A percentile compares a stretch with the other conserved stretches of the same genome.
Conservation (phyloP, 2,113 vertebrate species). For the Prionailurus viverrinus region DNA sequence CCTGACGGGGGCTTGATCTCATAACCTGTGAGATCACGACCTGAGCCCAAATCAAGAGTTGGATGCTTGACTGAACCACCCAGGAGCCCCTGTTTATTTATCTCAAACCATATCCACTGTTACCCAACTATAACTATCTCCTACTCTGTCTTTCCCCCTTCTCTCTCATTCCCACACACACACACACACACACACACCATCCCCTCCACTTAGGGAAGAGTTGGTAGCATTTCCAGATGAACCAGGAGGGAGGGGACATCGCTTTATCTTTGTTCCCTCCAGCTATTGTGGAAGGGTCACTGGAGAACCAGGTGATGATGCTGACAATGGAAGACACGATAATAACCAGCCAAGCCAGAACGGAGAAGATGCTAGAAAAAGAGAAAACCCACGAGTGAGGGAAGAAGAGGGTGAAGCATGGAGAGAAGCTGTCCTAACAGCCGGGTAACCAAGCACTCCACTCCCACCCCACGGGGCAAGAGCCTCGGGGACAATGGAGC, state of each 20-base stretch:
- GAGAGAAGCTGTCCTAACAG: neutral
- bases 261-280: neutral
- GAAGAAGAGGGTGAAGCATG: fast-evolving
- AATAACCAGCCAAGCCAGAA: neutral
- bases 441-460: neutral
- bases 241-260: neutral
- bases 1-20: no score
- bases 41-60: no score
- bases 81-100: neutral
- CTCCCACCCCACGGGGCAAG: fast-evolving
- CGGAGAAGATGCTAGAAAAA: neutral
- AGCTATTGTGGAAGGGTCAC: neutral
- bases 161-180: neutral
- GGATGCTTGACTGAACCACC: no score
- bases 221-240: neutral
- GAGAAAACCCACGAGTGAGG: neutral
- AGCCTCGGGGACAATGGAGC: neutral
- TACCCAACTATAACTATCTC: fast-evolving
- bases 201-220: neutral
- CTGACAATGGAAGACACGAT: neutral
- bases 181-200: neutral
- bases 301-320: neutral
- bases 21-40: no score
- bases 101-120: neutral
- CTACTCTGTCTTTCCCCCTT: neutral